Evolutionary conservation across 2,797 vertebrate genomes (phyloP), one percentile per base, ranked within the genome.

Genomic region (Schizothorax lantsangensis): DNA sequence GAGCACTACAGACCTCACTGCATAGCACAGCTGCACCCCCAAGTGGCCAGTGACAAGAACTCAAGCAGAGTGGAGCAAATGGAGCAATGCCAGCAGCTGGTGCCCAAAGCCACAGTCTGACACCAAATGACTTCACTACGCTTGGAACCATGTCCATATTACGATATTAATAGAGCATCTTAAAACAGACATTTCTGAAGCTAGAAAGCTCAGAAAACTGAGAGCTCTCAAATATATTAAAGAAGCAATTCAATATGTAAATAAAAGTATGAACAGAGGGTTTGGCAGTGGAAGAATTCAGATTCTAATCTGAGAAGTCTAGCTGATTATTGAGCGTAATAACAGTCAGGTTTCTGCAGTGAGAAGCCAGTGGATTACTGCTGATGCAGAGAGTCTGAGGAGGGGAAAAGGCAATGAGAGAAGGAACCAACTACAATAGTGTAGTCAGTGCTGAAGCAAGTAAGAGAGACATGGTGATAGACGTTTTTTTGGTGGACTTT

Each of bases 1-100:
- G 21, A 47, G 47, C 30, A 26, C 23, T 64, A 19, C 26, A 78
- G 33, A 23, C 40, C 33, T 86, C 5, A 38, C 40, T 86, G 15
- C 30, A 85, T 85, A 94, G 95, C 92, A 92, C 92, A 79, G 73
- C 93, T 95, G 93, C 94, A 96, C 97, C 98, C 96, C 96, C 98
- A 97, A 93, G 96, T 97, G 98, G 95, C 86, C 82, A 1, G 2
- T 49, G 6, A 88, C 59, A 15, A 69, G 21, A 57, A 88, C 84
- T 77, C 47, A 69, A 69, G 0, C 83, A 47, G 7, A 87, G 74
- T 26, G 7, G 15, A 30, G 66, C 26, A 40, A 40, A 52, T 26
- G 21, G 15, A 49, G 66, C 15, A 73, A 5, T 59, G 90, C 89
- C 92, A 92, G 87, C 74, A 89, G 91, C 73, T 33, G 91, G 91